phyloP scores from a whole-genome alignment of 2,113 vertebrate species.

The Prionailurus viverrinus region DNA sequence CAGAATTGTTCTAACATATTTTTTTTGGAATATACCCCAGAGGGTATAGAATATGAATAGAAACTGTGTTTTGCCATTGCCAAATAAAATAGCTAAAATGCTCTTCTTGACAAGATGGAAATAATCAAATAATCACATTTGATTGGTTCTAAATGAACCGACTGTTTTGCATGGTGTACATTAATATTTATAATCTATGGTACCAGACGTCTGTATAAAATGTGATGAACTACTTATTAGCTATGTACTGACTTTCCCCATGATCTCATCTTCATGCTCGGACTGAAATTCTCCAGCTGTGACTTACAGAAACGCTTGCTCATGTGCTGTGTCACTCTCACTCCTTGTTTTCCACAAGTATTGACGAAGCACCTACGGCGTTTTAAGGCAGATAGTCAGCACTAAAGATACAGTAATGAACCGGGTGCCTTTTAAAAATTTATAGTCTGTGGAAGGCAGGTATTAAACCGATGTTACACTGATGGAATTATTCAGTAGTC shows the following conservation, averaged over 20 bases:
- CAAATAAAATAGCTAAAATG: neutral
- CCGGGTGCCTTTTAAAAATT: neutral
- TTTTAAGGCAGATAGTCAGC: neutral
- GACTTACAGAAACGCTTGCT: conserved; percentile 69
- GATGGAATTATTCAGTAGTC: neutral
- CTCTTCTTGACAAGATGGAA: neutral
- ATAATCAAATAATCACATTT: neutral
- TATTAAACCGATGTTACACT: neutral
- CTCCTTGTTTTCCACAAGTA: conserved; percentile 2
- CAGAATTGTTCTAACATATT: neutral
- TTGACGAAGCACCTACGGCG: neutral
- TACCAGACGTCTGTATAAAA: neutral
- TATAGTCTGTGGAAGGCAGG: neutral
- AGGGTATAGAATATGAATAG: neutral
- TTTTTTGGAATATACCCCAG: neutral
- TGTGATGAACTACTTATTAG: neutral
- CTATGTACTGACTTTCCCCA: neutral
- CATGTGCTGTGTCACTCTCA: conserved; percentile 31
- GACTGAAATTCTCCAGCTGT: conserved; percentile 44
- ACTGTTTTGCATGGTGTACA: neutral
- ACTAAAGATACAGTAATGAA: neutral
- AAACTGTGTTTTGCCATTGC: neutral
- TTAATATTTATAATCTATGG: conserved; percentile 27
- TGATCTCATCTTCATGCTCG: conserved; percentile 50
- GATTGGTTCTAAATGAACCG: neutral